Percentiles rank a stretch among this genome's conserved stretches.
Conservation (phyloP, 2,888 invertebrate genomes). For the Nymphalis urticae region DNA sequence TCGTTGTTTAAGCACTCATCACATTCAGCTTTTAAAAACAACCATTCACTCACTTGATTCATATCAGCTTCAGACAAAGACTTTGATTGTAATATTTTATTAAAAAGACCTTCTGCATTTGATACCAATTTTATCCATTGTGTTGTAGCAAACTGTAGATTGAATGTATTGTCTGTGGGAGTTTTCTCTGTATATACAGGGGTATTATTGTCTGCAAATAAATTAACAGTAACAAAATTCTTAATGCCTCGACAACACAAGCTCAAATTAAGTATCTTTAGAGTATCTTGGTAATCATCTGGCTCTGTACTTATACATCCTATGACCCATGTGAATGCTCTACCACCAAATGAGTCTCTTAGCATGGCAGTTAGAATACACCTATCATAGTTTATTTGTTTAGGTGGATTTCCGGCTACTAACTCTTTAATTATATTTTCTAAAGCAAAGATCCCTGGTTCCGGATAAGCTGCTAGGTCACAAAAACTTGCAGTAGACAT, state of each 20-base stretch:
- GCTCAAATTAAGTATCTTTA: slow-evolving; percentile 85
- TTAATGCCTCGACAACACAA: slow-evolving; percentile 85
- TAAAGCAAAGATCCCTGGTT: slow-evolving; percentile 84
- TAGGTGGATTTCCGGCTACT: slow-evolving; percentile 79
- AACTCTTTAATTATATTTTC: slow-evolving; percentile 84
- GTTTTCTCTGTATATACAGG: slow-evolving; percentile 75
- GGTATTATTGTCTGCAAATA: slow-evolving; percentile 85
- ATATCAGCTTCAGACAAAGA: slow-evolving; percentile 86
- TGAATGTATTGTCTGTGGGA: slow-evolving; percentile 79
- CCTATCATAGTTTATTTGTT: slow-evolving; percentile 82
- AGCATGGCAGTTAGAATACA: slow-evolving; percentile 86
- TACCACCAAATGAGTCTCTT: slow-evolving; percentile 88
- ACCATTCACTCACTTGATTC: slow-evolving; percentile 89
- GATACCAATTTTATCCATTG: slow-evolving; percentile 91
- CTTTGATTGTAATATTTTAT: slow-evolving; percentile 86
- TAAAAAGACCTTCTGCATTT: slow-evolving; percentile 92
- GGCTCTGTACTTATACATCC: slow-evolving; percentile 87
- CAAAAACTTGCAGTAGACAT: slow-evolving; percentile 88
- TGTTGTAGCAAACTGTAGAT: slow-evolving; percentile 90
- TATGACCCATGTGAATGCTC: slow-evolving; percentile 87
- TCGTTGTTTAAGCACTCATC: slow-evolving; percentile 89
- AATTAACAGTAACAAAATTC: slow-evolving; percentile 87
- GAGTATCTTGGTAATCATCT: slow-evolving; percentile 85
- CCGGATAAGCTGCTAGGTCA: slow-evolving; percentile 83
- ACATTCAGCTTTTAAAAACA: slow-evolving; percentile 92